Percentiles rank a stretch among this genome's conserved stretches.
phyloP scores from a whole-genome alignment of 1,140 invertebrate genomes.

The Drosophila kanapiae region DNA sequence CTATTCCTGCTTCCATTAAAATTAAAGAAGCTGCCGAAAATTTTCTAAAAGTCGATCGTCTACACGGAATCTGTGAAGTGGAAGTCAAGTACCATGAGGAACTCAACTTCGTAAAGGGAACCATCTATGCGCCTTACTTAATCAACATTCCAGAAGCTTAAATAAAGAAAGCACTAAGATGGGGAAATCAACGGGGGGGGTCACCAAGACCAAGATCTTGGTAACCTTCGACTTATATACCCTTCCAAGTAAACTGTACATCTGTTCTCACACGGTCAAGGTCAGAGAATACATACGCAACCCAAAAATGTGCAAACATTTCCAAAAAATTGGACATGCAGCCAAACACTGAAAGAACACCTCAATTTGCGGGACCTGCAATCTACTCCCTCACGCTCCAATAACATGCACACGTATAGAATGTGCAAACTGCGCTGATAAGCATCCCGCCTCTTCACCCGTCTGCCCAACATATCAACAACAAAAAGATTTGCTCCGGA shows the following conservation, averaged over 20 bases:
- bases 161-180: no score
- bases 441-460: constrained; percentile 8
- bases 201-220: neutral
- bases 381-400: neutral
- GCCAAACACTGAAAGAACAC: constrained; percentile 4
- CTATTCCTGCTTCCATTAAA: neutral
- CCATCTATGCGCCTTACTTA: neutral
- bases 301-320: constrained; percentile 12
- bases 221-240: constrained; percentile 10
- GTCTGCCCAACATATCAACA: neutral
- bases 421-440: neutral
- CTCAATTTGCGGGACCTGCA: neutral
- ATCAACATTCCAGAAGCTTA: neutral
- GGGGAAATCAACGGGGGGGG: no score
- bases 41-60: no score
- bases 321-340: constrained; percentile 12
- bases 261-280: neutral
- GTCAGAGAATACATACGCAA: constrained; percentile 6
- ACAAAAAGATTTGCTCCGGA: neutral
- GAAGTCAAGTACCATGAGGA: no score
- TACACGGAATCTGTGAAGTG: no score
- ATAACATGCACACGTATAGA: neutral
- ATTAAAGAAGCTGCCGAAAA: no score
- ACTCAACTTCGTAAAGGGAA: neutral
- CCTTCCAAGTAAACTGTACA: neutral